phyloP scores from a whole-genome alignment of 2,888 invertebrate genomes.

The Gymnocheta viridis region DNA sequence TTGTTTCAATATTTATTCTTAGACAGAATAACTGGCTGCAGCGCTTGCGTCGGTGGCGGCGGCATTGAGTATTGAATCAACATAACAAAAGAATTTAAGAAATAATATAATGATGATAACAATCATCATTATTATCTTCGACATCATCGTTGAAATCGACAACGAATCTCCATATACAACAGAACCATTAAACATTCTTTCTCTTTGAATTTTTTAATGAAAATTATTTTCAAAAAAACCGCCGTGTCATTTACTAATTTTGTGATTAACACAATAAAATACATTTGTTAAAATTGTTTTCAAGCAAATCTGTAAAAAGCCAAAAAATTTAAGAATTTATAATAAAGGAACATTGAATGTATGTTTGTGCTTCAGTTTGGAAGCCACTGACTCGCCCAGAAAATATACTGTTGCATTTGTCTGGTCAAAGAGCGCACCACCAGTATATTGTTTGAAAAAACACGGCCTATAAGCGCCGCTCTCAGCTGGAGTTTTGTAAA shows the following conservation, averaged over 20 bases:
- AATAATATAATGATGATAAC: slow-evolving; percentile 79
- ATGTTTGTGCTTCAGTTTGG: slow-evolving; percentile 69
- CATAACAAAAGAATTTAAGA: slow-evolving; percentile 81
- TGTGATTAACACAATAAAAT: slow-evolving; percentile 73
- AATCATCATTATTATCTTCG: slow-evolving; percentile 67
- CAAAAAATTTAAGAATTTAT: slow-evolving; percentile 24
- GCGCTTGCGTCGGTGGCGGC: slow-evolving; percentile 13
- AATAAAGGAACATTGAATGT: background rate
- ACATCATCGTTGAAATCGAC: slow-evolving; percentile 32
- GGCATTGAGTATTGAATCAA: slow-evolving; percentile 74
- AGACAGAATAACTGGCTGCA: background rate
- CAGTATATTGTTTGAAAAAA: background rate
- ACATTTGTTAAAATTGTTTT: slow-evolving; percentile 37
- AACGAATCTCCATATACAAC: slow-evolving; percentile 31
- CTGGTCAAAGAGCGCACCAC: background rate
- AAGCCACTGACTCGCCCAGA: slow-evolving; percentile 71
- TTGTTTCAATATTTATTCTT: slow-evolving; percentile 24
- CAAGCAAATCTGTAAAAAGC: slow-evolving; percentile 3
- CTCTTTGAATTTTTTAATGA: slow-evolving; percentile 16
- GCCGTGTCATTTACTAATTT: slow-evolving; percentile 81
- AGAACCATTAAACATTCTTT: slow-evolving; percentile 27
- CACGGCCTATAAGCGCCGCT: slow-evolving; percentile 66
- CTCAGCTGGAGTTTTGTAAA: slow-evolving; percentile 65
- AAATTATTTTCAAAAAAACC: slow-evolving; percentile 72
- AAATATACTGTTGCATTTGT: slow-evolving; percentile 35